A percentile compares a stretch with the other conserved stretches of the same genome.
These are phyloP conservation scores for Tinamus major DNA, from an alignment of 2,797 vertebrate genomes.

Conservation along the genomic window DNA sequence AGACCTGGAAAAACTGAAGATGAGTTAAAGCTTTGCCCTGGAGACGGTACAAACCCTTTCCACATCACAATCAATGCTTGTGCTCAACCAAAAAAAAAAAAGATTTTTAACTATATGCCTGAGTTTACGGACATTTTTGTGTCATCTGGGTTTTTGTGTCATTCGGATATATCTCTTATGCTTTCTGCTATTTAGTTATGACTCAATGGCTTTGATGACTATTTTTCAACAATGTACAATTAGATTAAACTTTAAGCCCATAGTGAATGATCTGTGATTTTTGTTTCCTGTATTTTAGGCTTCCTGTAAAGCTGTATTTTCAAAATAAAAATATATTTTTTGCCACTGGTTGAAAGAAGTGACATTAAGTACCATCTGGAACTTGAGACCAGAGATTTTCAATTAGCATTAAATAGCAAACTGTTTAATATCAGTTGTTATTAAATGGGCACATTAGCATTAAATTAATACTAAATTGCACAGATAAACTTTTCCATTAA, in stretches of 20 bases:
- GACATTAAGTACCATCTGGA: conserved; percentile 31
- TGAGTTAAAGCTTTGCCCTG: neutral
- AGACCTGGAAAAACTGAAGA: neutral
- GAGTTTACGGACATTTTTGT: neutral
- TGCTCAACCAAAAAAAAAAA: neutral
- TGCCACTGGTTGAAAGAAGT: conserved; percentile 13
- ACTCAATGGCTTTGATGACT: neutral
- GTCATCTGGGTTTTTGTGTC: neutral
- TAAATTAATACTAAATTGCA: neutral
- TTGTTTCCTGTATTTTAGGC: neutral
- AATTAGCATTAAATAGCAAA: conserved; percentile 66
- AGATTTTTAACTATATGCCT: neutral
- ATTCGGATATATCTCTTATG: neutral
- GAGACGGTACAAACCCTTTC: neutral
- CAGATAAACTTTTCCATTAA: conserved; percentile 45
- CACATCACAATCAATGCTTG: neutral
- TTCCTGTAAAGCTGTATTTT: neutral
- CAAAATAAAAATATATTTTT: neutral
- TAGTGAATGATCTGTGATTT: neutral
- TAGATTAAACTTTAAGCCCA: neutral
- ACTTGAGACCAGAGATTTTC: conserved; percentile 66
- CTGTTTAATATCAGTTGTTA: conserved; percentile 51
- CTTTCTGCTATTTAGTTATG: neutral
- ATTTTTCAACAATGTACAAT: neutral
- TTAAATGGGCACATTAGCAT: neutral